Conservation (phyloP, 2,113 vertebrate species). For the Baryphthengus martii region DNA sequence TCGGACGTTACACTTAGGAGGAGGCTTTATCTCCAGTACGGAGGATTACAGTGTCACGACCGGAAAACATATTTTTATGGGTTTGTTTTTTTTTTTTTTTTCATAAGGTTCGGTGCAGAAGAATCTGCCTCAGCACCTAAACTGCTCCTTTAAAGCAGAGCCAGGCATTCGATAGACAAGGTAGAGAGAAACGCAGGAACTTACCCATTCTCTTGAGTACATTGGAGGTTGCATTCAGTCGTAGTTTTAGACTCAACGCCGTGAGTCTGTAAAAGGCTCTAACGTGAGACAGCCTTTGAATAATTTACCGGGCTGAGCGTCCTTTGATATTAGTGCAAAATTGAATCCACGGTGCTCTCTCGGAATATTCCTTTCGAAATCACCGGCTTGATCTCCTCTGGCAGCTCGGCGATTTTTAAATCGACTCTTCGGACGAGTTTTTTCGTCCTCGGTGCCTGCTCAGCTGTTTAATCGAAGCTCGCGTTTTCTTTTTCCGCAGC, state of each 20-base stretch:
- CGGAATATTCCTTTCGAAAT: constrained; percentile 74
- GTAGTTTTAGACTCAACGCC: constrained; percentile 90
- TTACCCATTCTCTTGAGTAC: constrained; percentile 99
- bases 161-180: constrained; percentile 39
- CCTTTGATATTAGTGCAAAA: constrained; percentile 70
- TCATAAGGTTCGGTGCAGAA: constrained; percentile 49
- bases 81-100: background rate
- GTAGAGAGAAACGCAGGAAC: constrained; percentile 82
- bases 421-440: constrained; percentile 67
- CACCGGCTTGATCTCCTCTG: constrained; percentile 67
- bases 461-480: constrained; percentile 84
- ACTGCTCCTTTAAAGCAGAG: constrained; percentile 49
- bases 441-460: constrained; percentile 72
- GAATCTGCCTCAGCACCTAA: background rate
- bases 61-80: background rate
- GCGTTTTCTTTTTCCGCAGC: constrained; percentile 71
- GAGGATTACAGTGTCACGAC: constrained; percentile 47
- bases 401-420: constrained; percentile 48
- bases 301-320: constrained; percentile 70
- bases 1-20: constrained; percentile 26
- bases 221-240: constrained; percentile 99
- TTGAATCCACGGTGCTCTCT: constrained; percentile 55
- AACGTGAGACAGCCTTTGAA: constrained; percentile 86
- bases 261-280: constrained; percentile 91
- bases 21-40: constrained; percentile 21